Base-by-base conservation (phyloP, 2,888 invertebrate species). In the Meta bourneti region DNA sequence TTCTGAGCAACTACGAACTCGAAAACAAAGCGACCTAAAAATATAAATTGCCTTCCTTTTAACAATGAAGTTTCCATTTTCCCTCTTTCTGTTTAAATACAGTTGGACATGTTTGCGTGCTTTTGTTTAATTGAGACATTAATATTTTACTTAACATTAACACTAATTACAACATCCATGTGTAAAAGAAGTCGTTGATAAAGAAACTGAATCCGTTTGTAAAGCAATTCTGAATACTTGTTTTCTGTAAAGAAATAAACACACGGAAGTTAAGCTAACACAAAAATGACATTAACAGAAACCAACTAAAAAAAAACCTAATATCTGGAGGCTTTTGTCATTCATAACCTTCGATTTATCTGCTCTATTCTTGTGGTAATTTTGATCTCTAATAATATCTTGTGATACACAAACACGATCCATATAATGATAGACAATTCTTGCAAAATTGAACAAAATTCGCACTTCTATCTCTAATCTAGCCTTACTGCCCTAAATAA, bases 401-500 rank as follows among this genome's bases (percentile, higher is more conserved):
- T 16, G 5, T 61, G 9, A 61, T 61, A 61, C 61, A 11, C 11
- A 61, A 61, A 61, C 61, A 61, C 11, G 13, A 61, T 9, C 11
- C 16, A 16, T 61, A 16, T 61, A 61, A 61, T 61, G 74, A 19
- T 11, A 34, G 34, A 34, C 34, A 80, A 79, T 79, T 49, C 80
- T 34, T 80, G 13, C 48, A 34, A 80, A 80, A 80, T 80, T 52
- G 34, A 61, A 54, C 34, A 79, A n/a, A 52, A 69, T 80, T 80
- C 51, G 7, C 49, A 48, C n/a, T 16, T 80, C 2, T 70, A 71
- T 82, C 51, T 61, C 1, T 7, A 81, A 69, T 81, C 70, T 70
- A 81, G n/a, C 70, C 79, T 70, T 70, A 48, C 20, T 81, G 34
- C 8, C 69, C 5, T 48, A n/a, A 8, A 81, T 51, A 49, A 49